These are phyloP conservation scores for Drymodes brunneopygia DNA, from an alignment of 2,113 vertebrate species.

Conservation along the genomic window DNA sequence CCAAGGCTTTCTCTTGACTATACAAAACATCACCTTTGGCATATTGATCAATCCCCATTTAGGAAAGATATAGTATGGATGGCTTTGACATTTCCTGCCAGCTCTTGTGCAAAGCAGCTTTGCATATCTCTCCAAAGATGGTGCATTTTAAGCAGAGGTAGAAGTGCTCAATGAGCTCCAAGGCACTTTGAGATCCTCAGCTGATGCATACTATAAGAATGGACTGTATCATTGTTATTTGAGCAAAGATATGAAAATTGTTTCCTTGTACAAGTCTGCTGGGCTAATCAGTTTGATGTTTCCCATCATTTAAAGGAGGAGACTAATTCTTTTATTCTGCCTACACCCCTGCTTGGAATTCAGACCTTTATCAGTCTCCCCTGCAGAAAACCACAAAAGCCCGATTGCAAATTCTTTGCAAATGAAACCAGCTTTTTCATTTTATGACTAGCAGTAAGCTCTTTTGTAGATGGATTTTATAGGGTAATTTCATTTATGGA, in stretches of 20 bases:
- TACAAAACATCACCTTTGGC: neutral
- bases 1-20: neutral
- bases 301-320: neutral
- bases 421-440: neutral
- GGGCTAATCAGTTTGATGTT: neutral
- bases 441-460: neutral
- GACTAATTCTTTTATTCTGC: neutral
- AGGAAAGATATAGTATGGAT: neutral
- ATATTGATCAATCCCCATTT: neutral
- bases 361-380: conserved; percentile 10
- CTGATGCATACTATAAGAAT: neutral
- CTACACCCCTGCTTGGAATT: neutral
- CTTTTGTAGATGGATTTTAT: neutral
- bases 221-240: neutral
- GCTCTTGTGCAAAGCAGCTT: neutral
- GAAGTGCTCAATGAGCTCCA: neutral
- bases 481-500: neutral
- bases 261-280: neutral
- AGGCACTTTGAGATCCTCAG: neutral
- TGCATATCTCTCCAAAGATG: neutral
- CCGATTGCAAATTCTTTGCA: neutral
- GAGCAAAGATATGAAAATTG: neutral
- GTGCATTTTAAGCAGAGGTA: neutral
- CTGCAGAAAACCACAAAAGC: neutral
- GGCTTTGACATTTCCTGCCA: neutral